phyloP scores from a whole-genome alignment of 2,888 invertebrate species.

The Pheosia gnoma region DNA sequence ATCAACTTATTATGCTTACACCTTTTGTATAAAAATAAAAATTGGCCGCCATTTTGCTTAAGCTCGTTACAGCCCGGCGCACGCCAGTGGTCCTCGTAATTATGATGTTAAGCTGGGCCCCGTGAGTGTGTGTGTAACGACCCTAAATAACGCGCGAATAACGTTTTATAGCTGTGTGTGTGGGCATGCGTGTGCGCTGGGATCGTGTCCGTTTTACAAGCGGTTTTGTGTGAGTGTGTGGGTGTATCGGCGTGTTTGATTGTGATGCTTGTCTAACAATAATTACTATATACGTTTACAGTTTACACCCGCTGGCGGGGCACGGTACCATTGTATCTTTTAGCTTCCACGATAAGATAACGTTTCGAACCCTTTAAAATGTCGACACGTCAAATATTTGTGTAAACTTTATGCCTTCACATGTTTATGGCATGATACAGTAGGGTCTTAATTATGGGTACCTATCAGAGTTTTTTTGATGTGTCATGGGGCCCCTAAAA shows the following conservation, averaged over 20 bases:
- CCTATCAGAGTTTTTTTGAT: too few species aligned
- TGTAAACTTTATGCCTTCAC: slow-evolving; percentile 23
- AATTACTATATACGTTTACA: slow-evolving; percentile 81
- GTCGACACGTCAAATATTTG: slow-evolving; percentile 19
- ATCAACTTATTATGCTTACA: slow-evolving; percentile 66
- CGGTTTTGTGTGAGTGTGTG: slow-evolving; percentile 12
- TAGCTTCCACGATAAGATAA: slow-evolving; percentile 38
- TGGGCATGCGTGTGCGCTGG: slow-evolving; percentile 36
- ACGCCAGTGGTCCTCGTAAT: slow-evolving; percentile 81
- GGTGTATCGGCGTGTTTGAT: slow-evolving; percentile 75
- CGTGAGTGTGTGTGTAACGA: slow-evolving; percentile 48
- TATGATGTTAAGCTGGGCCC: slow-evolving; percentile 61
- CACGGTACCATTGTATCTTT: slow-evolving; percentile 32
- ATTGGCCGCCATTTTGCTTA: slow-evolving; percentile 81
- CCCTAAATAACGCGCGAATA: slow-evolving; percentile 62
- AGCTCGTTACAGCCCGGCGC: slow-evolving; percentile 81
- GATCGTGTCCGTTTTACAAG: slow-evolving; percentile 24
- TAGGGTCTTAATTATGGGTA: background rate
- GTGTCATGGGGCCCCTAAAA: too few species aligned
- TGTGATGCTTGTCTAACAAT: slow-evolving; percentile 75
- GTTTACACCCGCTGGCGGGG: slow-evolving; percentile 72
- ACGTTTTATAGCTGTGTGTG: slow-evolving; percentile 46
- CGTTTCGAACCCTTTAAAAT: slow-evolving; percentile 35
- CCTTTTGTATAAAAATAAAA: slow-evolving; percentile 67
- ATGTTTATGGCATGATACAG: background rate